Conservation (phyloP, 2,113 vertebrate genomes). For the Coryphaenoides rupestris region DNA sequence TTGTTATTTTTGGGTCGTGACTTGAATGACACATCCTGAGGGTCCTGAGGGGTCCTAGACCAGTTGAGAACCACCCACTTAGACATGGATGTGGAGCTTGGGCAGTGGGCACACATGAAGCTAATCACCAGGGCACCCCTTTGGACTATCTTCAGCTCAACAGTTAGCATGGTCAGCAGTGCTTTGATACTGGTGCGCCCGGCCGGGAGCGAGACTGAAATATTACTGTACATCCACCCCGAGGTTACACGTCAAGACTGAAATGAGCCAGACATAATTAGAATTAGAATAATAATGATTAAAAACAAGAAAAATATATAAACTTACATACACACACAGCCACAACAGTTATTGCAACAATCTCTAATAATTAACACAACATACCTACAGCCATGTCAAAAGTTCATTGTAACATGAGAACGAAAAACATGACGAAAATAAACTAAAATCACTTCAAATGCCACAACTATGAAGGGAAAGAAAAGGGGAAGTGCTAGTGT, state of each 20-base stretch:
- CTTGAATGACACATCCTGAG: too few species aligned
- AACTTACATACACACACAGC: constrained; percentile 43
- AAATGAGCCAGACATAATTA: constrained; percentile 47
- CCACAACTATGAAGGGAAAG: constrained; percentile 60
- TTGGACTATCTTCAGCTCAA: constrained; percentile 35
- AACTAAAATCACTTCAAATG: constrained; percentile 61
- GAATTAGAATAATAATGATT: too few species aligned
- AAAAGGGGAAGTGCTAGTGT: constrained; percentile 43
- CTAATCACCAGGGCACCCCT: constrained; percentile 26
- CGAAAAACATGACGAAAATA: constrained; percentile 35
- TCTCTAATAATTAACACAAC: constrained; percentile 62
- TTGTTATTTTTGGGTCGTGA: too few species aligned
- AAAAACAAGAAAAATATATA: constrained; percentile 29
- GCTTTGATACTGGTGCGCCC: constrained; percentile 51
- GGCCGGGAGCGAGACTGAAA: constrained; percentile 52
- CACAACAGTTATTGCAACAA: constrained; percentile 74
- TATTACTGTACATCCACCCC: constrained; percentile 54
- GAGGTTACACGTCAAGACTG: constrained; percentile 46
- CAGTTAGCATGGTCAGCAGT: constrained; percentile 32
- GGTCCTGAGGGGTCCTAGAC: too few species aligned
- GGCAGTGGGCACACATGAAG: too few species aligned
- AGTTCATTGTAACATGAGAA: constrained; percentile 49
- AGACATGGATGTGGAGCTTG: too few species aligned
- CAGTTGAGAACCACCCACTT: too few species aligned
- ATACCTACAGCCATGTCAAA: constrained; percentile 62